Base-by-base conservation (phyloP, 2,888 invertebrate genomes). In the Synanthedon tipuliformis region DNA sequence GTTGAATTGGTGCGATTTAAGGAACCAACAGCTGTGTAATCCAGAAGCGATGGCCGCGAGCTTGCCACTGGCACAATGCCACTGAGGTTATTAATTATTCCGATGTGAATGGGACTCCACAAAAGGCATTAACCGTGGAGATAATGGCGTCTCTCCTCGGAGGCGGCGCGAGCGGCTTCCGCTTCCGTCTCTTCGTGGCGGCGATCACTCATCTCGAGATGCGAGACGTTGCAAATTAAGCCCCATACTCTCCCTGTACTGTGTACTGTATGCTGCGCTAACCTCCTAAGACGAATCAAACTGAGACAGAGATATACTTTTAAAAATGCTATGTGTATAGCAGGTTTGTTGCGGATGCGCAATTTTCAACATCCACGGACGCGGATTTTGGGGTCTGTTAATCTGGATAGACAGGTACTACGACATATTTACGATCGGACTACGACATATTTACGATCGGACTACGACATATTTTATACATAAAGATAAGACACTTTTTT, bases 11-110 rank as follows among this genome's bases (percentile, higher is more conserved):
- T 11, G 16, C 49, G 2, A 16, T 49, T 45, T 23, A 49, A 49
- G 49, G 16, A 49, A 18, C 16, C 16, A 49, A 18, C 49, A 49
- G 16, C 23, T 15, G 23, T 23, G 23, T 49, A 49, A 49, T 49
- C 49, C 18, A 15, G 49, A 16, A 62, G 64, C 61, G 55, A 58
- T 60, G 60, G 60, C 52, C 61, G 60, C 58, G 57, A 18, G 61
- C 61, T 63, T 71, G 71, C 65, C 66, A 68, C 59, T 57, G 64
- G 64, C 71, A 73, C 71, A 69, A 70, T 71, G 69, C 67, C 63
- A 61, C 58, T 61, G 57, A 59, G 56, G 64, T 74, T 78, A 81
- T 81, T 81, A 79, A 81, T 80, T 79, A 79, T 76, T 75, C 73
- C 66, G 56, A 66, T 71, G 70, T 76, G 78, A 79, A 79, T 77